Base-by-base conservation (phyloP, 2,888 invertebrate species). In the Prosapia bicincta region DNA sequence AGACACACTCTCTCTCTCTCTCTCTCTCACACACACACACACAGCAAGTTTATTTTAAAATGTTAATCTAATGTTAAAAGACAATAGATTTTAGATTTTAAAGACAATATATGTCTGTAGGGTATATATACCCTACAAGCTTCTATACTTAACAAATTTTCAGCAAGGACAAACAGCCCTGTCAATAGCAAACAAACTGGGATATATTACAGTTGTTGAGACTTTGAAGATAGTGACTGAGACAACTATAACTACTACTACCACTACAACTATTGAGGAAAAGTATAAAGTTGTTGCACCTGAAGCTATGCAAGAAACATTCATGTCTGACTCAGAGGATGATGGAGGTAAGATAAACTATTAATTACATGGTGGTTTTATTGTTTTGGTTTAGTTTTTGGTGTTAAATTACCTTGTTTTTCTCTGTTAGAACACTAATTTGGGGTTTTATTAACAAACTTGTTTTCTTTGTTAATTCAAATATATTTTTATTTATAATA, bases 321-420 rank as follows among this genome's bases (percentile, higher is more conserved):
- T 98, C 86, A 95, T 99, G 91, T 97, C 97, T 25, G 99, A 99
- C 85, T 98, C 98, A 0, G 99, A 99, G 85, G 99, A 99, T 87
- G 99, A 99, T 90, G 97, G 96, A 87, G 97, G 96, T 92, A 88
- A 83, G 89, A 86, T 72, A 43, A 20, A 66, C 25, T 32, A 38
- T 70, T 66, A 24, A 13, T 43, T 32, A 26, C 20, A n/a, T 6
- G 66, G 24, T 66, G 10, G 7, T 13, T 66, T 66, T 66, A 43
- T 30, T 13, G 69, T 68, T 71, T 71, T 26, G 28, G 25, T 26
- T 24, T 54, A 30, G 20, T 26, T 74, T 23, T 69, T 26, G 54
- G 20, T 26, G 28, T 69, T 43, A 38, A 54, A 23, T 74, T 69
- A 69, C 32, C 26, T 74, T 26, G 28, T 43, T 28, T 26, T 13